Conservation (phyloP, 2,113 vertebrate genomes). For the Prionailurus bengalensis region DNA sequence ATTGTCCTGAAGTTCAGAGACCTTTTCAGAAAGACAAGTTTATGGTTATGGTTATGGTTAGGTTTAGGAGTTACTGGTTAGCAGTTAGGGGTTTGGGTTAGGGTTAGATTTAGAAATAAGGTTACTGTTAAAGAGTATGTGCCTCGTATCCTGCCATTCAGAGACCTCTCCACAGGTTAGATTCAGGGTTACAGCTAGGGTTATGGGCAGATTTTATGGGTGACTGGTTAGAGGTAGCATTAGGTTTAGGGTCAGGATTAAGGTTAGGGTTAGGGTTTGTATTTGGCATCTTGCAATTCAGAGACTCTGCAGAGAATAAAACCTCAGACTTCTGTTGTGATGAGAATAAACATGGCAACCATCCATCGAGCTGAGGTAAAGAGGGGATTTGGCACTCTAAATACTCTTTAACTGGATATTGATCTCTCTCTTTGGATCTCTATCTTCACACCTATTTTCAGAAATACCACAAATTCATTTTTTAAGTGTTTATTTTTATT, state of each 20-base stretch:
- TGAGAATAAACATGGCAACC: background rate
- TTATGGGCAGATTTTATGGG: background rate
- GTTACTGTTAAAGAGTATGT: no score
- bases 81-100: background rate
- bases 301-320: background rate
- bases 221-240: no score
- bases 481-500: background rate
- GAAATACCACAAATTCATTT: background rate
- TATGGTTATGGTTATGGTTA: background rate
- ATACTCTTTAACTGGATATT: background rate
- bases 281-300: background rate
- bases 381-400: background rate
- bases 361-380: background rate
- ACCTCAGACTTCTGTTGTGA: background rate
- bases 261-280: background rate
- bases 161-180: no score
- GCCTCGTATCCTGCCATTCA: no score
- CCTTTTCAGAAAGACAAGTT: background rate
- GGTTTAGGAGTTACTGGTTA: background rate
- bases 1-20: background rate
- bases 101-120: no score
- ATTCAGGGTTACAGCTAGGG: background rate
- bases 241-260: background rate
- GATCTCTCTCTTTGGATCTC: background rate
- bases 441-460: background rate